A percentile compares a stretch with the other conserved stretches of the same genome.
phyloP scores from a whole-genome alignment of 2,113 vertebrate genomes.

The Edolisoma coerulescens region DNA sequence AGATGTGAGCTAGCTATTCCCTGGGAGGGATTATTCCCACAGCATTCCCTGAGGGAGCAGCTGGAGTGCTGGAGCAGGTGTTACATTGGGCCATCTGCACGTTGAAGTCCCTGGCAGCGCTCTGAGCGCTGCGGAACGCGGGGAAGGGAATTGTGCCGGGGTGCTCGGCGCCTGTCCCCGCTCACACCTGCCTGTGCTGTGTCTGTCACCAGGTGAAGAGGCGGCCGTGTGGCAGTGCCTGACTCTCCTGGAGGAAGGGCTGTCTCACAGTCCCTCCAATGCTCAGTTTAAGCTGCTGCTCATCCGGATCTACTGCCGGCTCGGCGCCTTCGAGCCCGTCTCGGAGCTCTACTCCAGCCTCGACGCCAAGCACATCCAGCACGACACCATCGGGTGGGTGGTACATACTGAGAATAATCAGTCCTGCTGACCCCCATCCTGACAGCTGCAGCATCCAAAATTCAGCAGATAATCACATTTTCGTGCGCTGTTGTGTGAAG shows the following conservation, averaged over 20 bases:
- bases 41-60: background rate
- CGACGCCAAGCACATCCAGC: constrained; percentile 96
- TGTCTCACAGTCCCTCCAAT: constrained; percentile 87
- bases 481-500: accelerated
- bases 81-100: accelerated
- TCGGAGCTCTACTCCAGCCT: constrained; percentile 95
- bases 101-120: accelerated
- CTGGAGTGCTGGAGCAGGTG: background rate
- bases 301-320: constrained; percentile 90
- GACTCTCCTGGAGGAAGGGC: constrained; percentile 86
- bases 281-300: constrained; percentile 98
- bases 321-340: constrained; percentile 94
- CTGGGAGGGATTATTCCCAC: background rate
- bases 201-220: constrained; percentile 81
- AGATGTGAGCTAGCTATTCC: background rate
- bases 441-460: background rate
- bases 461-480: background rate
- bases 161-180: background rate
- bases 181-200: background rate
- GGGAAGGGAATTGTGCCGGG: background rate
- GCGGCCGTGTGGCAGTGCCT: constrained; percentile 85
- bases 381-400: constrained; percentile 97
- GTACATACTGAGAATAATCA: constrained; percentile 71
- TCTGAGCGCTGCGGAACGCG: background rate
- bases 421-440: background rate